Base-by-base conservation (phyloP, 2,888 invertebrate genomes). In the Clitarchus hookeri region DNA sequence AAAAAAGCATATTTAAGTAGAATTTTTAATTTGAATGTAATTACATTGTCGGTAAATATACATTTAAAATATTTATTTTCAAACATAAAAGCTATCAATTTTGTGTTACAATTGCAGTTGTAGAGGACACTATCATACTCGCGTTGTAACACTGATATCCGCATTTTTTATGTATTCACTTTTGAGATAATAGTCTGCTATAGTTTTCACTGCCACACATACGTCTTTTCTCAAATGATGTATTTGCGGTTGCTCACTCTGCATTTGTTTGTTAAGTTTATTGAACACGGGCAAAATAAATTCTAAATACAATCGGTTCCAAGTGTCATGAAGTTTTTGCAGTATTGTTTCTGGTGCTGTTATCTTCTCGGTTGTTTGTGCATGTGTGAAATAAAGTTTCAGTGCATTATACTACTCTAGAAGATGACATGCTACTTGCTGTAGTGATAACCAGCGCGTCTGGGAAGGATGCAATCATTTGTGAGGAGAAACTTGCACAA, bases 361-460 rank as follows among this genome's bases (percentile, higher is more conserved):
- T 77, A 84, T n/a, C 19, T 36, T 53, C 8, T 84, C 85, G 1
- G 25, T 36, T n/a, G 25, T 3, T 8, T 25, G 54, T 36, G 85
- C 65, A 65, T 54, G 44, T 25, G 3, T 84, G 26, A 84, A 84
- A 65, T 54, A 77, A 25, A 84, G 84, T 19, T 44, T 77, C 12
- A 84, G 26, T n/a, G 85, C 85, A 25, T 65, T 4, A 27, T 78
- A 84, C 77, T 84, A 77, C 26, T 84, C 77, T 44, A 84, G 44
- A 65, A 84, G 25, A 36, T 77, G 25, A 23, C 27, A 27, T 6
- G 77, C 85, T 44, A 84, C 85, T 36, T 25, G 13, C 85, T 84
- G 87, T 77, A 90, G 85, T 25, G 90, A 90, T 13, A 90, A 88
- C 90, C 90, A 90, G 83, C 89, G 87, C n/a, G 90, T 90, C 85